Conservation (phyloP, 2,797 vertebrate genomes). For the Lagocephalus sceleratus region DNA sequence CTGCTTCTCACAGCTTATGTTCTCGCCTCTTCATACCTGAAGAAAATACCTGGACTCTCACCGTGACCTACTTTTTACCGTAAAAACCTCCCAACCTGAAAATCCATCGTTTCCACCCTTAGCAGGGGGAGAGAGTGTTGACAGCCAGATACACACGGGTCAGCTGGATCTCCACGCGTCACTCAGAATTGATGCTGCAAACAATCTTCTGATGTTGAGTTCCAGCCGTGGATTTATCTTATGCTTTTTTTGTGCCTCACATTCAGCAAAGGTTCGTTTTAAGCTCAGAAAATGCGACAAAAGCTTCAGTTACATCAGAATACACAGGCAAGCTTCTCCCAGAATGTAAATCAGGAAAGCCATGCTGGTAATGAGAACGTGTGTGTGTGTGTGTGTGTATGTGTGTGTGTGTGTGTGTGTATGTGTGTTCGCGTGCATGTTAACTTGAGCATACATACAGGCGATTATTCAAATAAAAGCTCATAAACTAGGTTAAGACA, state of each 20-base stretch:
- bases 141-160: constrained; percentile 6
- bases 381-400: not conserved
- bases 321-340: constrained; percentile 14
- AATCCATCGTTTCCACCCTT: constrained; percentile 27
- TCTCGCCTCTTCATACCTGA: constrained; percentile 31
- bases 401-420: not conserved
- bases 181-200: not conserved
- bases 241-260: constrained; percentile 15
- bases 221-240: constrained; percentile 8
- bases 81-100: constrained; percentile 33
- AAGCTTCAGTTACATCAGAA: constrained; percentile 27
- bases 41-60: constrained; percentile 25
- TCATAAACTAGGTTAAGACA: constrained; percentile 1
- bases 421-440: constrained; percentile 7
- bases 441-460: no score
- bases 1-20: constrained; percentile 30
- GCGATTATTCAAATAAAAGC: constrained; percentile 36
- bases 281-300: constrained; percentile 3
- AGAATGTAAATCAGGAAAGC: constrained; percentile 20
- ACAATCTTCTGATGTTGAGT: constrained; percentile 23
- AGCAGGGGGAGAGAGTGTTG: constrained; percentile 16
- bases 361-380: constrained; percentile 1
- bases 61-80: constrained; percentile 50
- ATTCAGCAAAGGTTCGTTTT: constrained; percentile 10
- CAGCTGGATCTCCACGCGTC: not conserved